These are phyloP conservation scores for Oncorhynchus mykiss DNA, from an alignment of 2,113 vertebrate genomes.

Conservation along the genomic window DNA sequence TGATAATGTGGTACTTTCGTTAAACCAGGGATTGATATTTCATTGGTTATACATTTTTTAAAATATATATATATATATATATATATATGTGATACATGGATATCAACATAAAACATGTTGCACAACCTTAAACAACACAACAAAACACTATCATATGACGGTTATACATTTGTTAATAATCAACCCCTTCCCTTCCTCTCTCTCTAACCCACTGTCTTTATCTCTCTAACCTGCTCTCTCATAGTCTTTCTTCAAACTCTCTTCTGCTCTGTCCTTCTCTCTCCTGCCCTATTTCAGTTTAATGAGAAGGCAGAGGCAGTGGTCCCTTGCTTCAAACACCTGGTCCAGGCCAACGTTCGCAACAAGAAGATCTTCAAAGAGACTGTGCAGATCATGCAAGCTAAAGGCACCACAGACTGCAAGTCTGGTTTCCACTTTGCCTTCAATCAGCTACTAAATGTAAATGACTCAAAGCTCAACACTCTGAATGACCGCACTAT, in stretches of 20 bases:
- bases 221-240: too few species aligned
- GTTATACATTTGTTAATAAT: background rate
- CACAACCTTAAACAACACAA: background rate
- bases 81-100: too few species aligned
- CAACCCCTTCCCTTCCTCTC: too few species aligned
- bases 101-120: too few species aligned
- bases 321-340: conserved; percentile 91
- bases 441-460: conserved; percentile 96
- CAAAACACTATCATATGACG: too few species aligned
- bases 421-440: conserved; percentile 97
- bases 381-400: conserved; percentile 92
- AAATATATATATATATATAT: too few species aligned
- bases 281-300: conserved; percentile 76
- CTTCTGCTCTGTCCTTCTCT: conserved; percentile 1
- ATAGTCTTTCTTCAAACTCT: too few species aligned
- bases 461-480: conserved; percentile 63
- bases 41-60: background rate
- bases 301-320: conserved; percentile 95
- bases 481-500: background rate
- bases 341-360: conserved; percentile 96
- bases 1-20: background rate
- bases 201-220: too few species aligned
- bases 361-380: conserved; percentile 99
- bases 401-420: conserved; percentile 96
- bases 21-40: background rate